phyloP scores from a whole-genome alignment of 2,888 invertebrate genomes.

The Apocheima hispidaria region DNA sequence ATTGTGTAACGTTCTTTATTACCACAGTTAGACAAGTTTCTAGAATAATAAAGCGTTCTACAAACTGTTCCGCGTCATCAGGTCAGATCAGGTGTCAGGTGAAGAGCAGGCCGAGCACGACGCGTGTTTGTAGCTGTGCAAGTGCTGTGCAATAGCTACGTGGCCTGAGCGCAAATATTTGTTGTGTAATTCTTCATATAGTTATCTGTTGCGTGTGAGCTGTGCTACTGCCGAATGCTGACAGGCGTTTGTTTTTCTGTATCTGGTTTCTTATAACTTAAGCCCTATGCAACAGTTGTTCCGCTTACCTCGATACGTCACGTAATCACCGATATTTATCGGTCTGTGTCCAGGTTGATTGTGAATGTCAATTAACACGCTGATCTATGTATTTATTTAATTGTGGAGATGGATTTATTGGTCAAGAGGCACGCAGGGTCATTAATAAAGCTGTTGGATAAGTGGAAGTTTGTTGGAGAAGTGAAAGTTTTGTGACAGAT shows the following conservation, averaged over 20 bases:
- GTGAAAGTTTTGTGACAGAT: neutral
- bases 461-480: neutral
- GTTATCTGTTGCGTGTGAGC: no score
- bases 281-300: constrained; percentile 62
- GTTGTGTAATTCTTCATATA: no score
- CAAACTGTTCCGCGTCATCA: no score
- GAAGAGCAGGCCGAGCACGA: no score
- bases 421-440: neutral
- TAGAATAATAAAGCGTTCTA: no score
- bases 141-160: no score
- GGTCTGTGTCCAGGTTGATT: constrained; percentile 63
- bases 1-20: no score
- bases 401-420: constrained; percentile 57
- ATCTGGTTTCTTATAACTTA: constrained; percentile 31
- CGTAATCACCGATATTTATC: constrained; percentile 67
- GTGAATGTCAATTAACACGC: constrained; percentile 71
- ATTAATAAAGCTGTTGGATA: neutral
- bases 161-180: no score
- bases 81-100: no score
- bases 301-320: constrained; percentile 71
- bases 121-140: no score
- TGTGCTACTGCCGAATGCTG: no score
- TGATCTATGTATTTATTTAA: constrained; percentile 64
- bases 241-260: neutral
- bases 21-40: no score